Percentiles rank a stretch among this genome's conserved stretches.
Evolutionary conservation across 2,113 vertebrate species (phyloP).

Genomic region (Coracopsis vasa): DNA sequence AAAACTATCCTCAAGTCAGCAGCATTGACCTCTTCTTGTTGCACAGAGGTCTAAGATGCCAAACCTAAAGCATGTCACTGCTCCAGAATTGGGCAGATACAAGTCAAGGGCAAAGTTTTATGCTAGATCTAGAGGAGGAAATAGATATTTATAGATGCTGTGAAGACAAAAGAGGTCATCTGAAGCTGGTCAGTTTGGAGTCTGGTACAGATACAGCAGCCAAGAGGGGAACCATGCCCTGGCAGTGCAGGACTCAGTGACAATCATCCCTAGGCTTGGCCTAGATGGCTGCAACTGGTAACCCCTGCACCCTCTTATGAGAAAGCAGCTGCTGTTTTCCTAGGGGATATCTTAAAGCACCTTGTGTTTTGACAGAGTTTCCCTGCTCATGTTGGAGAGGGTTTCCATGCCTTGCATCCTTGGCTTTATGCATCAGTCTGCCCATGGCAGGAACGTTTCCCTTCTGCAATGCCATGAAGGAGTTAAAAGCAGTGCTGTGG

Average conservation of each 20-base stretch:
- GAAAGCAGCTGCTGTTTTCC: not conserved
- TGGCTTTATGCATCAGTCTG: not conserved
- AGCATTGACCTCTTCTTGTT: not conserved
- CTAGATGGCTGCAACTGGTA: not conserved
- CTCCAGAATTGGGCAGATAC: not conserved
- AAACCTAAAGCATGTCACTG: not conserved
- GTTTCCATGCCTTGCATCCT: accelerated
- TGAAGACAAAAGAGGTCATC: not conserved
- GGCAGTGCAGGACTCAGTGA: accelerated
- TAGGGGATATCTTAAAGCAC: not conserved
- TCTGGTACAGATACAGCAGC: not conserved
- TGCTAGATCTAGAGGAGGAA: not conserved
- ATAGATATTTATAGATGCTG: not conserved
- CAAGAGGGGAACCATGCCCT: not conserved
- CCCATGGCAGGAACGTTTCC: not conserved
- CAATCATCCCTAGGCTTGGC: not conserved
- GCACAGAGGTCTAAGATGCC: not conserved
- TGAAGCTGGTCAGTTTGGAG: not conserved
- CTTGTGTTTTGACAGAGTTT: not conserved
- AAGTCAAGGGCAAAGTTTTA: not conserved
- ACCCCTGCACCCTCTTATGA: not conserved
- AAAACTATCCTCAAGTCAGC: not conserved
- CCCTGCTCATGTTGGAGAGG: accelerated
- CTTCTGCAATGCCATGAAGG: not conserved
- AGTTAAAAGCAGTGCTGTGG: constrained; percentile 32